Base-by-base conservation (phyloP, 2,888 invertebrate species). In the Lithophane ornitopus region DNA sequence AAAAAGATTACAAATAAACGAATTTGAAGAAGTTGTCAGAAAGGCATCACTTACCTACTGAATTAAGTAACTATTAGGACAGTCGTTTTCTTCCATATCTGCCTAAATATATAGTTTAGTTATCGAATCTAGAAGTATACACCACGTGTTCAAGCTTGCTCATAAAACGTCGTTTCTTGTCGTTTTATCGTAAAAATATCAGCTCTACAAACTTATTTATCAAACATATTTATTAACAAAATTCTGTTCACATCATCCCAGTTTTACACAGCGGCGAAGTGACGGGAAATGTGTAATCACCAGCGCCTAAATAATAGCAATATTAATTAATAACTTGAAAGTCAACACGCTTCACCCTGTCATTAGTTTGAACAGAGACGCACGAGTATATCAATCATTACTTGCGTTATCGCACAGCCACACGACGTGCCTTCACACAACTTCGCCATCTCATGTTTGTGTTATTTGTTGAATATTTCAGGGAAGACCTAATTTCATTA, bases 291-390 rank as follows among this genome's bases (percentile, higher is more conserved):
- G 84, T 91, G 90, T 93, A 92, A 93, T 92, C 90, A 90, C 87
- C 83, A 82, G 87, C 87, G 90, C 91, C 92, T 91, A 93, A 95
- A 95, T 95, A 95, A 95, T 94, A 95, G 93, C 93, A 92, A 92
- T 94, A 95, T 95, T 96, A 96, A 96, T 96, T 96, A 96, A 94
- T 95, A 95, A 95, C 95, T 95, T 93, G 92, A 94, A 95, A 96
- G 95, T 96, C 95, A 96, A 95, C 95, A 95, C 91, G 92, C 92
- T 94, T 94, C 93, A 92, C 94, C 95, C 95, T 94, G 95, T 95
- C 96, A 95, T 95, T 95, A 95, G 95, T 95, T 94, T 91, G 92
- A 93, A 93, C 92, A 91, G 93, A 94, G 95, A 93, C 93, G 92
- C 93, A 92, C 91, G 93, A 94, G 95, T 93, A 94, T 94, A 96